phyloP scores from a whole-genome alignment of 2,888 invertebrate species.

The Hybos culiciformis region DNA sequence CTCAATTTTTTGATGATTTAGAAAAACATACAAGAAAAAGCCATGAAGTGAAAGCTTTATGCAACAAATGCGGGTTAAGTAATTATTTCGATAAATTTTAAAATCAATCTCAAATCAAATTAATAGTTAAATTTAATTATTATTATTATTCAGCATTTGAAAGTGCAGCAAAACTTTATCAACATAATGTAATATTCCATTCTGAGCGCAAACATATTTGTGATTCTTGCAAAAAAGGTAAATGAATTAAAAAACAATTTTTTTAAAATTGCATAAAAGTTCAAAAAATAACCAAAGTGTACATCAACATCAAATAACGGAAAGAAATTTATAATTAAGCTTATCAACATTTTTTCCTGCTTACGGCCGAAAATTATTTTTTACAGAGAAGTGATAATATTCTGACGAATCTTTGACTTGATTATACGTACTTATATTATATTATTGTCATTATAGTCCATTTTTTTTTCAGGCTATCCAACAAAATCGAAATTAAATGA shows the following conservation, averaged over 20 bases:
- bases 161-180: background rate
- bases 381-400: background rate
- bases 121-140: background rate
- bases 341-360: background rate
- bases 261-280: too few relatives aligned
- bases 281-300: too few relatives aligned
- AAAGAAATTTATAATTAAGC: too few relatives aligned
- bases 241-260: too few relatives aligned
- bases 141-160: background rate
- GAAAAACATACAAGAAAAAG: background rate
- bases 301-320: too few relatives aligned
- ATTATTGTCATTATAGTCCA: too few relatives aligned
- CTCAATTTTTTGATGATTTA: background rate
- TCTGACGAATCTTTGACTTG: background rate
- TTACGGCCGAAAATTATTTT: too few relatives aligned
- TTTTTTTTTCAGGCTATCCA: too few relatives aligned
- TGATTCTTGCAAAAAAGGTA: background rate
- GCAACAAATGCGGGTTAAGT: background rate
- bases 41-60: background rate
- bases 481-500: too few relatives aligned
- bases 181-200: background rate
- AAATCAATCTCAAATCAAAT: too few relatives aligned
- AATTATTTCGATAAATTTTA: too few relatives aligned
- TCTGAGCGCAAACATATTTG: background rate
- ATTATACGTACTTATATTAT: too few relatives aligned